Percentiles rank a stretch among this genome's conserved stretches.
Conservation (phyloP, 2,888 invertebrate species). For the Drosophila testacea region DNA sequence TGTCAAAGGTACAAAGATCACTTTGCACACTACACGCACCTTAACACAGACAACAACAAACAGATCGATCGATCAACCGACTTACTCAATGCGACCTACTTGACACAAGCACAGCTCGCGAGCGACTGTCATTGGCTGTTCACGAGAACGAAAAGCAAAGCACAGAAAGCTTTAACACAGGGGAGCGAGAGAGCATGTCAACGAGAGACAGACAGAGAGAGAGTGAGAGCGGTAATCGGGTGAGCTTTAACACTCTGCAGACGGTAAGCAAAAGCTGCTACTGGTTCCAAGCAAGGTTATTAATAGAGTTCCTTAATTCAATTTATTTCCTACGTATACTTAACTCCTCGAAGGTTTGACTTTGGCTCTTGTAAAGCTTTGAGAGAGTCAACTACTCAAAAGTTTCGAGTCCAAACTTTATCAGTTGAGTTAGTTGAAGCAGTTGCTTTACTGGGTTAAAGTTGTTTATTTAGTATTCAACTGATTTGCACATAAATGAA, state of each 20-base stretch:
- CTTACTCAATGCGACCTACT: conserved; percentile 18
- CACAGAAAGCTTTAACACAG: conserved; percentile 28
- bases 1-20: conserved; percentile 50
- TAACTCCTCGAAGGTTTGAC: not conserved
- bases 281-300: not conserved
- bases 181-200: not conserved
- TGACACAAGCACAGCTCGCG: conserved; percentile 23
- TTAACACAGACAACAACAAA: conserved; percentile 8
- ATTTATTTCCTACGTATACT: not conserved
- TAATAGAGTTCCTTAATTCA: not conserved
- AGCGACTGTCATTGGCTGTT: conserved; percentile 28
- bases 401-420: not conserved
- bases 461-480: not conserved
- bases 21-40: conserved; percentile 9
- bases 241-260: conserved; percentile 14
- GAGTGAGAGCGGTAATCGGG: not conserved
- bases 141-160: not conserved
- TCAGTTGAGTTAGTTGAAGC: not conserved
- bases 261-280: not conserved
- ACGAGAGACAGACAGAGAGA: too few relatives aligned
- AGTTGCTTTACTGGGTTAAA: not conserved
- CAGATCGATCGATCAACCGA: not conserved
- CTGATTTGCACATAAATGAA: not conserved
- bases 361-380: conserved; percentile 1
- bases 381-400: too few relatives aligned